phyloP scores from a whole-genome alignment of 2,113 vertebrate species.

The Zapus hudsonius region DNA sequence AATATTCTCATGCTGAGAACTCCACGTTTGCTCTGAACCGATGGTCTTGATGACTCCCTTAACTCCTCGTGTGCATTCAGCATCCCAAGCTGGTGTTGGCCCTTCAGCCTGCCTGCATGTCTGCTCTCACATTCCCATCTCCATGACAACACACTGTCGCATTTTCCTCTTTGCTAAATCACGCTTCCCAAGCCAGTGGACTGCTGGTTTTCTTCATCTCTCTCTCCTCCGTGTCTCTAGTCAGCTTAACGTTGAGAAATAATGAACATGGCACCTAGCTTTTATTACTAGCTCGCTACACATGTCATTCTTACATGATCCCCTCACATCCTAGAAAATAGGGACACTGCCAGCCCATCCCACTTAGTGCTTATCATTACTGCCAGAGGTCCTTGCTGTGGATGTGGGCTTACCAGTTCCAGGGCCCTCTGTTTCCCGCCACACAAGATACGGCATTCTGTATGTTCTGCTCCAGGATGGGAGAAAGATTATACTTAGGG shows the following conservation, averaged over 20 bases:
- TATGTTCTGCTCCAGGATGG: background rate
- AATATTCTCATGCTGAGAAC: background rate
- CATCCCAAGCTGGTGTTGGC: background rate
- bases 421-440: background rate
- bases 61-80: background rate
- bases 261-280: background rate
- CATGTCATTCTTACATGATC: background rate
- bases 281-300: background rate
- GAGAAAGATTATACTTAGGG: background rate
- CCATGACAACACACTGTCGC: constrained; percentile 52
- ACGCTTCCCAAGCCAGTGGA: background rate
- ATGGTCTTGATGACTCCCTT: background rate
- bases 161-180: constrained; percentile 48
- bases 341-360: background rate
- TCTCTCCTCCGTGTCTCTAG: background rate
- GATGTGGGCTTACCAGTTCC: background rate
- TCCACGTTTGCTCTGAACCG: background rate
- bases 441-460: background rate
- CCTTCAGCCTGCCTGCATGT: fast-evolving
- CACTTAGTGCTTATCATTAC: background rate
- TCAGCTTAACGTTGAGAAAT: background rate
- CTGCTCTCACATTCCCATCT: constrained; percentile 28
- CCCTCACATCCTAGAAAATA: background rate
- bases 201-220: background rate
- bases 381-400: background rate